These are phyloP conservation scores for Pipistrellus pygmaeus DNA, from an alignment of 2,797 vertebrate species.

Conservation along the genomic window DNA sequence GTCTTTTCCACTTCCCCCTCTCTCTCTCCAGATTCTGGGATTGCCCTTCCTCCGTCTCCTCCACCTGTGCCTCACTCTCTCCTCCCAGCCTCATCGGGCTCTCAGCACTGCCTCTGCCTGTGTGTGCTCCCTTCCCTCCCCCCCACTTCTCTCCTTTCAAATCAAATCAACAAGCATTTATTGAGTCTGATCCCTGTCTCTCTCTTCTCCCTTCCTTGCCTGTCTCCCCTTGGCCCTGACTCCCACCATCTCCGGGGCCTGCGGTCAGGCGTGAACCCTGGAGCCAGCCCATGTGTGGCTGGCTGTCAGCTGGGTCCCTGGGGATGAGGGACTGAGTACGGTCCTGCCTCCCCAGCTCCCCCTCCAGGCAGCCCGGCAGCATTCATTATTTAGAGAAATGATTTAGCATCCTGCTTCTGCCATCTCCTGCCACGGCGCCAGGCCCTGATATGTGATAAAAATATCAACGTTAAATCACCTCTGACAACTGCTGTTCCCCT, in stretches of 20 bases:
- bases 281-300: background rate
- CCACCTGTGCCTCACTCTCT: background rate
- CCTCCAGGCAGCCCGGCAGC: slow-evolving; percentile 61
- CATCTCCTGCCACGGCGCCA: slow-evolving; percentile 65
- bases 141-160: background rate
- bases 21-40: background rate
- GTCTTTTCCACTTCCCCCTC: background rate
- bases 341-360: background rate
- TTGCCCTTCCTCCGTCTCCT: background rate
- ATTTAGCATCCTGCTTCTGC: slow-evolving; percentile 80
- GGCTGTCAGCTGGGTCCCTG: background rate
- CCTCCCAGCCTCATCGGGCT: background rate
- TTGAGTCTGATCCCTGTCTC: background rate
- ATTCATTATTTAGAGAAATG: slow-evolving; percentile 78
- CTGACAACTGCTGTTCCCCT: slow-evolving; percentile 77
- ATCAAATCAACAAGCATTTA: slow-evolving; percentile 68
- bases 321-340: background rate
- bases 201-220: background rate
- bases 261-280: background rate
- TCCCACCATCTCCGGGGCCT: background rate
- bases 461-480: slow-evolving; percentile 80
- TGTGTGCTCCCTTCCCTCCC: background rate
- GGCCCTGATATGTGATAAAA: slow-evolving; percentile 81
- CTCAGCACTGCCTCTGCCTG: background rate
- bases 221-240: background rate